These are phyloP conservation scores for Nycticryphes semicollaris DNA, from an alignment of 2,113 vertebrate species.

Conservation along the genomic window DNA sequence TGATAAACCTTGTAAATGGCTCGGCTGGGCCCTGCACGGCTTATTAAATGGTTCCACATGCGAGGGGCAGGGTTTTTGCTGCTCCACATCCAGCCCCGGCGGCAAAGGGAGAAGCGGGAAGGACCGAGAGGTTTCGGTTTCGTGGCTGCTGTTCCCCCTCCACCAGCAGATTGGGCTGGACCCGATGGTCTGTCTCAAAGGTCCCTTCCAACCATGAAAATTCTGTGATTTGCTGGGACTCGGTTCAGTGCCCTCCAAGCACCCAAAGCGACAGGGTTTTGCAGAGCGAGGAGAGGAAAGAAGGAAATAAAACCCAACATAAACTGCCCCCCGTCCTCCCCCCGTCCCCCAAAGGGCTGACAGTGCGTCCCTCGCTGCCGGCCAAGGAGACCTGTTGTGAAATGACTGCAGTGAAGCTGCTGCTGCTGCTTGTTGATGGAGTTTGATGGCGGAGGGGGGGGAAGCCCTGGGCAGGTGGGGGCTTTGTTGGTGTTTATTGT, in stretches of 20 bases:
- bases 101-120: rapidly evolving
- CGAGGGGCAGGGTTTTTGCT: not conserved
- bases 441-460: not conserved
- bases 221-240: not conserved
- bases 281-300: not conserved
- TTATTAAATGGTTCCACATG: not conserved
- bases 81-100: not conserved
- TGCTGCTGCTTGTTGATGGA: not conserved
- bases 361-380: not conserved
- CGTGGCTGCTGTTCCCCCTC: not conserved
- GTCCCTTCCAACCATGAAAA: too few species aligned
- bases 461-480: not conserved
- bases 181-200: too few species aligned
- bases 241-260: not conserved
- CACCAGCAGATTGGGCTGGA: not conserved
- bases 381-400: not conserved
- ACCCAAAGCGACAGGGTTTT: not conserved
- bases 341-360: constrained; percentile 2
- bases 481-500: not conserved
- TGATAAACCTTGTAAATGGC: not conserved
- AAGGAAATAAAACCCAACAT: not conserved
- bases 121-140: not conserved
- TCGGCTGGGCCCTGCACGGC: not conserved
- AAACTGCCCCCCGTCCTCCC: too few species aligned
- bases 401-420: not conserved